Evolutionary conservation across 2,888 invertebrate species (phyloP).

Genomic region (Rhaphigaster nebulosa): DNA sequence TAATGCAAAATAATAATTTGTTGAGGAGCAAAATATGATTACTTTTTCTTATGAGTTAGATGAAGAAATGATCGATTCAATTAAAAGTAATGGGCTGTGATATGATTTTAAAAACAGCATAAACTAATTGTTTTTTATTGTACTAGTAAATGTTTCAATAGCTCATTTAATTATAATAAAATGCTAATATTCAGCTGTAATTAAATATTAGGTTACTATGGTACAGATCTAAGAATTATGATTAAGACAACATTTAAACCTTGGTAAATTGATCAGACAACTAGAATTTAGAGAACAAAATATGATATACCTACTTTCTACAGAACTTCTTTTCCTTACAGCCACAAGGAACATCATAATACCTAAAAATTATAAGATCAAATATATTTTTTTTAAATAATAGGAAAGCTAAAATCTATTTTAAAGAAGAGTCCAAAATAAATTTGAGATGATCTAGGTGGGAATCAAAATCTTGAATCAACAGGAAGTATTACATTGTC

Average conservation of each 20-base stretch:
- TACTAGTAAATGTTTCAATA: no score
- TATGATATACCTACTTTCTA: constrained; percentile 14
- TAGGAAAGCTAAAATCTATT: not conserved
- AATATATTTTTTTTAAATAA: not conserved
- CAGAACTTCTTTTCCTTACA: not conserved
- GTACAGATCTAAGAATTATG: not conserved
- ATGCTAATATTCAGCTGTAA: no score
- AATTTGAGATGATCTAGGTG: not conserved
- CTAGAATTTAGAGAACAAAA: not conserved
- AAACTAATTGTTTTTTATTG: no score
- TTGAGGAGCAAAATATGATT: no score
- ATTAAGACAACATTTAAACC: not conserved
- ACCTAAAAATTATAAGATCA: not conserved
- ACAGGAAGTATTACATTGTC: not conserved
- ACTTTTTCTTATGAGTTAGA: no score
- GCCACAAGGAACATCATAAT: not conserved
- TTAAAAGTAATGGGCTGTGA: no score
- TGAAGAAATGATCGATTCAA: no score
- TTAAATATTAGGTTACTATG: no score
- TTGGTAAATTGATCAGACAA: not conserved
- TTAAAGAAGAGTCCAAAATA: not conserved
- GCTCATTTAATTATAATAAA: no score
- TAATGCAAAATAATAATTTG: no score
- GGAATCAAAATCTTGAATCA: not conserved
- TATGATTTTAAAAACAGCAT: no score